Percentiles rank a stretch among this genome's conserved stretches.
phyloP scores from a whole-genome alignment of 2,113 vertebrate species.

The Pangasianodon gigas region DNA sequence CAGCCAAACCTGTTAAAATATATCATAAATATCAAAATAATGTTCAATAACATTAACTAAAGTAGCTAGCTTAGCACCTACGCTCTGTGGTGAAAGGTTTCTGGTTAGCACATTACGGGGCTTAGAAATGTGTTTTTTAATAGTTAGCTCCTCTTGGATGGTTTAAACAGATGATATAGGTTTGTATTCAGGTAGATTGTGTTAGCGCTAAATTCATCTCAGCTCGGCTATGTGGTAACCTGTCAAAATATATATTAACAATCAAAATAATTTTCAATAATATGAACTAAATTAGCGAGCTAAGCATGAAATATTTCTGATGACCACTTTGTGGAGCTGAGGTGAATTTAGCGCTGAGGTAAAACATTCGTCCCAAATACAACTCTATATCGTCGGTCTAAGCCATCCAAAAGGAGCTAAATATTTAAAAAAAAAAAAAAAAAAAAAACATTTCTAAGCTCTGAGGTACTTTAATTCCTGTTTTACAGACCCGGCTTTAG shows the following conservation, averaged over 20 bases:
- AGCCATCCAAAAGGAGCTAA: background rate
- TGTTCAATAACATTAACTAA: background rate
- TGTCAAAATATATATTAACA: background rate
- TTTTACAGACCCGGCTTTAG: background rate
- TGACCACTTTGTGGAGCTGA: background rate
- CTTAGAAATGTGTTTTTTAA: background rate
- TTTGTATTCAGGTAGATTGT: background rate
- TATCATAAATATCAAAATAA: background rate
- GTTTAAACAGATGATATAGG: background rate
- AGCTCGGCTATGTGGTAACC: background rate
- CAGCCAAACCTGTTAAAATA: background rate
- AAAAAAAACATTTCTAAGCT: background rate
- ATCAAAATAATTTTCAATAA: background rate
- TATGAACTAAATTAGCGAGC: background rate
- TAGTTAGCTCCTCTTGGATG: background rate
- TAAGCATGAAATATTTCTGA: background rate
- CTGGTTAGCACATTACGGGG: background rate
- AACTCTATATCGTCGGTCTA: background rate
- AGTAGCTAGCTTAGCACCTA: background rate
- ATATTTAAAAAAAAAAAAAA: background rate
- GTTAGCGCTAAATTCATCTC: background rate
- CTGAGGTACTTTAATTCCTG: background rate
- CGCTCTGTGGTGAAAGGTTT: background rate
- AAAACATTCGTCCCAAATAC: background rate
- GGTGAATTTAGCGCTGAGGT: background rate